Evolutionary conservation across 1,140 invertebrate species (phyloP).

Genomic region (Geopemphigus sp.): DNA sequence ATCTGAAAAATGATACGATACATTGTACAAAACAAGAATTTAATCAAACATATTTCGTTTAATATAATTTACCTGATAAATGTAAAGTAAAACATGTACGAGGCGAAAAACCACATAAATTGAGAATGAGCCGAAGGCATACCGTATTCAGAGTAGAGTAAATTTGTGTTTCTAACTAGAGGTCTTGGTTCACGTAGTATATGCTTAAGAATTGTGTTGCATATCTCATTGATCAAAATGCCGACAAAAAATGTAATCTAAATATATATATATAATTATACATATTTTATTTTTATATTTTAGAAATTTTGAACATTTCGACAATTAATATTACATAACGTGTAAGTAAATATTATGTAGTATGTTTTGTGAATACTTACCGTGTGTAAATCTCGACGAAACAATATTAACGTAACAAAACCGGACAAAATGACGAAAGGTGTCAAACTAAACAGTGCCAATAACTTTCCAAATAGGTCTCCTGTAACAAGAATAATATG

Average conservation of each 20-base stretch:
- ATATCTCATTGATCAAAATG: constrained; percentile 71
- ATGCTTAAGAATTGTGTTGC: constrained; percentile 82
- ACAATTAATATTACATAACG: too few species aligned
- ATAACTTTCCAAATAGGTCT: constrained; percentile 72
- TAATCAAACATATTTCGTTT: background rate
- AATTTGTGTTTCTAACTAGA: constrained; percentile 60
- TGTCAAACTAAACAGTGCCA: constrained; percentile 77
- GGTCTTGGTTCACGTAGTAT: constrained; percentile 78
- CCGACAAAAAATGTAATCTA: constrained; percentile 85
- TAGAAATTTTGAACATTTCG: too few species aligned
- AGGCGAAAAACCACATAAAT: constrained; percentile 89
- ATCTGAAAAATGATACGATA: constrained; percentile 60
- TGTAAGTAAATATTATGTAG: too few species aligned
- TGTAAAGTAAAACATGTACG: constrained; percentile 82
- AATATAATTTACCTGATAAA: constrained; percentile 74
- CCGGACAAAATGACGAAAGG: constrained; percentile 80
- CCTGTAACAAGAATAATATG: constrained; percentile 64
- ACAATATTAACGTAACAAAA: constrained; percentile 81
- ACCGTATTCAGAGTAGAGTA: constrained; percentile 80
- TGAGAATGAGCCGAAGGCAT: constrained; percentile 93
- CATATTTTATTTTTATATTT: too few species aligned
- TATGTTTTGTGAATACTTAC: constrained; percentile 61
- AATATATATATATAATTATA: constrained; percentile 54
- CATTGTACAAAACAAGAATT: background rate
- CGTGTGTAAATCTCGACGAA: constrained; percentile 87